Base-by-base conservation (phyloP, 2,113 vertebrate genomes). In the Menura novaehollandiae region DNA sequence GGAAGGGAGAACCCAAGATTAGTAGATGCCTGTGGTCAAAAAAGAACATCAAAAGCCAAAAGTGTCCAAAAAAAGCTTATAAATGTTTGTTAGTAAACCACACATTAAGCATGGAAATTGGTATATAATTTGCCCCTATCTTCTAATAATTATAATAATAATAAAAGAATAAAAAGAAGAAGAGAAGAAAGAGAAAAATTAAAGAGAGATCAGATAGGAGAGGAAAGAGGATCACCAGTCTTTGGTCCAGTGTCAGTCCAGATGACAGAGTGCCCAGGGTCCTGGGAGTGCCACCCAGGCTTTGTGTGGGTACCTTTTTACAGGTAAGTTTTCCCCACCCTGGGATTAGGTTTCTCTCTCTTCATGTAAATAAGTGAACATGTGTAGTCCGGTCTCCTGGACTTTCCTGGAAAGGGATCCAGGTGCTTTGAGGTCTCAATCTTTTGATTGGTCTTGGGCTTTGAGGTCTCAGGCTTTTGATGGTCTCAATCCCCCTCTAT, bases 11-110 rank as follows among this genome's bases (percentile, higher is more conserved):
- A 44, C 14, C 2, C 18, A 64, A 51, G 9, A 23, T 49, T 73
- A 24, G 20, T 15, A 66, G 8, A 9, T 51, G 10, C 3, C 10
- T 1, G 1, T 28, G 7, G 22, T 19, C 2, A 1, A 66, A 51
- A 58, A 37, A 51, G 32, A 66, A 6, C 27, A 66, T 3, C 0
- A 0, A 43, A 51, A 28, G 12, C 7, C 3, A 10, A 51, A 80
- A 51, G 4, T 10, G 5, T 58, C 13, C 18, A n/a, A 73, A 51
- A 64, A 26, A n/a, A 24, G 9, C 2, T 33, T 17, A 13, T 11
- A 27, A 43, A 37, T 1, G 18, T 49, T 51, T 51, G 4, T 44
- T 73, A 44, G 32, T 8, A 28, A 66, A 16, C 37, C 37, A 13
- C 18, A 24, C 27, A 27, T 2, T 58, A 1, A 0, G 4, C 19